Percentiles rank a stretch among this genome's conserved stretches.
Conservation (phyloP, 1,140 invertebrate genomes). For the Apis dorsata region DNA sequence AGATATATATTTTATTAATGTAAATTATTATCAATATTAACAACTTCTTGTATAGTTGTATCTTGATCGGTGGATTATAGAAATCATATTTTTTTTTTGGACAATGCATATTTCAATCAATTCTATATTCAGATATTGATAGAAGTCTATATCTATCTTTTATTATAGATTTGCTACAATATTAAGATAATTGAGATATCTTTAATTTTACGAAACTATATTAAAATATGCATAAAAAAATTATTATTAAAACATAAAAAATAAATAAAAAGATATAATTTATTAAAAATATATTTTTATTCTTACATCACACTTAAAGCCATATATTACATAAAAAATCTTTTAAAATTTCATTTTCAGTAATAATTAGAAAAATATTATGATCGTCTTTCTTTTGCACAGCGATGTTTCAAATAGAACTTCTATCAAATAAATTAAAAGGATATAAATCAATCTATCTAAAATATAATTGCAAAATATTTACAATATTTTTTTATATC, state of each 20-base stretch:
- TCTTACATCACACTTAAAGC: conserved; percentile 79
- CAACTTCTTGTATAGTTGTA: fast-evolving
- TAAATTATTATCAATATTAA: too few relatives aligned
- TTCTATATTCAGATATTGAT: conserved; percentile 75
- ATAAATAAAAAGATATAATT: neutral
- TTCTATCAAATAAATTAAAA: conserved; percentile 81
- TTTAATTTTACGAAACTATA: conserved; percentile 79
- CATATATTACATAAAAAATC: conserved; percentile 79
- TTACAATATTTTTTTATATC: conserved; percentile 1
- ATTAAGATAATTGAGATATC: conserved; percentile 65
- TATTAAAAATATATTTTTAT: neutral
- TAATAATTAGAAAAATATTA: conserved; percentile 72
- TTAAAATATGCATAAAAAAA: conserved; percentile 21
- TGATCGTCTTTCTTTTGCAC: neutral
- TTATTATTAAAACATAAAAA: conserved; percentile 11
- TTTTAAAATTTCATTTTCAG: conserved; percentile 77
- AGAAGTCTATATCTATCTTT: conserved; percentile 80
- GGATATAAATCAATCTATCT: conserved; percentile 64
- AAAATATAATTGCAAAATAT: conserved; percentile 19
- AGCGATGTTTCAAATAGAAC: conserved; percentile 74
- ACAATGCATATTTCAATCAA: conserved; percentile 77
- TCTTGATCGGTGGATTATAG: neutral
- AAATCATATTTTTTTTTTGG: conserved; percentile 52
- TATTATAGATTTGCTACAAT: conserved; percentile 80
- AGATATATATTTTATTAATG: too few relatives aligned